These are phyloP conservation scores for Peucedramus taeniatus DNA, from an alignment of 2,113 vertebrate species.

Conservation along the genomic window DNA sequence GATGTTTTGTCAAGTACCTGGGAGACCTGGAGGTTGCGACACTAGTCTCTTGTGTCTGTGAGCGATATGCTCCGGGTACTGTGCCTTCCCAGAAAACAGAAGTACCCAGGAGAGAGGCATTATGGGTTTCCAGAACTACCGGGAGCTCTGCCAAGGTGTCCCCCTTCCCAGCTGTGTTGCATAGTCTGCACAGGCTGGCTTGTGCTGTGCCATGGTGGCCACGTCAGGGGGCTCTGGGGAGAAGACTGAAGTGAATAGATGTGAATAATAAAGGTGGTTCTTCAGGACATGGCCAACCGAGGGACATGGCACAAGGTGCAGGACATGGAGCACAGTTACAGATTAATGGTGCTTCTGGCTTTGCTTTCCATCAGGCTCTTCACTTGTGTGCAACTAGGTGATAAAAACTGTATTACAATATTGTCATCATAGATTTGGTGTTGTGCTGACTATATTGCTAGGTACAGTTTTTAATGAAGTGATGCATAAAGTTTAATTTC, in stretches of 20 bases:
- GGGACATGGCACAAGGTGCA: neutral
- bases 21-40: neutral
- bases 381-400: no score
- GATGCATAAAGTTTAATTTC: neutral
- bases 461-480: neutral
- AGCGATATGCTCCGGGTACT: rapidly evolving
- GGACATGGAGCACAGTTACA: neutral
- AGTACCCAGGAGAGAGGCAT: neutral
- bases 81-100: neutral
- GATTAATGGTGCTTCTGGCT: neutral
- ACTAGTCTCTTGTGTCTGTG: neutral
- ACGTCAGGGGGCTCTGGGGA: neutral
- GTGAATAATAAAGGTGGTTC: neutral
- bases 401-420: neutral
- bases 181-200: neutral
- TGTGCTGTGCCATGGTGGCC: neutral
- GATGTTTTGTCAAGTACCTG: neutral
- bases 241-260: neutral
- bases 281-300: neutral
- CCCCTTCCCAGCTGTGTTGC: neutral
- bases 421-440: neutral
- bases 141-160: neutral
- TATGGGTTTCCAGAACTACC: neutral
- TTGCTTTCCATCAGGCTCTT: neutral
- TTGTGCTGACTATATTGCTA: neutral